Evolutionary conservation across 2,113 vertebrate genomes (phyloP).

Genomic region (Penelope pileata): DNA sequence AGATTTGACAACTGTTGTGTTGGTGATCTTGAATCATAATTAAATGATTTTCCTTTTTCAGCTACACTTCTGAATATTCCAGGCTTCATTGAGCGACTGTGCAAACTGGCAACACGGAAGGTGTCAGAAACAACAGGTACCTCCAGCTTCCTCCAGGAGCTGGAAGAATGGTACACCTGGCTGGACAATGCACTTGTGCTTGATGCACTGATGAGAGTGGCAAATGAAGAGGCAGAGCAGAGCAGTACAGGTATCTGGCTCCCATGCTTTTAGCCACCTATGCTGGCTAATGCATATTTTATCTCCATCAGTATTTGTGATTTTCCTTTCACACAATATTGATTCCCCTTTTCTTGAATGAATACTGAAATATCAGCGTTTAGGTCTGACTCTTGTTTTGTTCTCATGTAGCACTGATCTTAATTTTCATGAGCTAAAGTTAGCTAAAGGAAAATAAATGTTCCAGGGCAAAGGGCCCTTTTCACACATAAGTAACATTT

Average conservation of each 20-base stretch:
- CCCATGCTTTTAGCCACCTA: not conserved
- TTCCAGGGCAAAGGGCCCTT: not conserved
- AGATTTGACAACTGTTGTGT: not conserved
- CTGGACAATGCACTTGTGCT: conserved; percentile 94
- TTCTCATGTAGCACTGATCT: not conserved
- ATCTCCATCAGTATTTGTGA: not conserved
- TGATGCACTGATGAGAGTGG: conserved; percentile 97
- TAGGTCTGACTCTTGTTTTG: not conserved
- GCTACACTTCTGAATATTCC: conserved; percentile 95
- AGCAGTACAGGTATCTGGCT: conserved; percentile 87
- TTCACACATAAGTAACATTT: not conserved
- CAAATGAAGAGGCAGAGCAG: conserved; percentile 93
- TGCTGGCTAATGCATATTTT: not conserved
- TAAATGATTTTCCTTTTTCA: conserved; percentile 39
- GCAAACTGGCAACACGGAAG: conserved; percentile 94
- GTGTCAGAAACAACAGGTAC: conserved; percentile 93
- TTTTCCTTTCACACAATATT: not conserved
- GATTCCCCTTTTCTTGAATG: not conserved
- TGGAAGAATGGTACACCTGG: conserved; percentile 99
- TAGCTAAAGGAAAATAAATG: not conserved
- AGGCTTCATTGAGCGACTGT: conserved; percentile 94
- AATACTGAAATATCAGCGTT: fast-evolving
- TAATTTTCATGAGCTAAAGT: not conserved
- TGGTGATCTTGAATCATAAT: not conserved
- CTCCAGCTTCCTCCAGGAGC: conserved; percentile 92